phyloP scores from a whole-genome alignment of 2,797 vertebrate genomes.

The Florisuga fusca region DNA sequence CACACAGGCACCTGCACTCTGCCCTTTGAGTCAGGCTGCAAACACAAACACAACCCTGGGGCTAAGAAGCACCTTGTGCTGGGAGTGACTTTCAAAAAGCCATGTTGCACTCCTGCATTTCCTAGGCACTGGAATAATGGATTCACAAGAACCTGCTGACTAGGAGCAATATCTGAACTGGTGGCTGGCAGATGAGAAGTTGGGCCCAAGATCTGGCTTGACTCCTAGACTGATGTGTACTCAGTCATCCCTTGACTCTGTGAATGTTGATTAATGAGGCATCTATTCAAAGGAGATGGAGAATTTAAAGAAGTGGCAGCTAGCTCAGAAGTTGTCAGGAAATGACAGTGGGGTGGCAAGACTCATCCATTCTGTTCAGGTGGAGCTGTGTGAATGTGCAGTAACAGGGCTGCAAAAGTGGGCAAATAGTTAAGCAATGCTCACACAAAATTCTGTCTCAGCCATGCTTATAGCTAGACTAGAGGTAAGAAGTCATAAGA shows the following conservation, averaged over 20 bases:
- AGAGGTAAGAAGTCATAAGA: not conserved
- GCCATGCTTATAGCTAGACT: not conserved
- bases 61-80: not conserved
- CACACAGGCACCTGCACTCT: not conserved
- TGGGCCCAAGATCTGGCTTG: not conserved
- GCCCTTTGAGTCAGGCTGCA: not conserved
- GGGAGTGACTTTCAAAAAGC: not conserved
- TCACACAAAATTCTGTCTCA: not conserved
- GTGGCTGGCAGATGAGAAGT: not conserved
- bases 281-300: not conserved
- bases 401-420: not conserved
- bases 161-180: not conserved
- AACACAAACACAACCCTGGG: not conserved
- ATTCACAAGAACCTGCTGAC: not conserved
- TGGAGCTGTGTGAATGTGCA: fast-evolving
- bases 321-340: not conserved
- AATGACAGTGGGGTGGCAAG: not conserved
- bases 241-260: not conserved
- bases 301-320: not conserved
- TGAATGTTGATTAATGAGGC: not conserved
- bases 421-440: not conserved
- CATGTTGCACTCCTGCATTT: fast-evolving
- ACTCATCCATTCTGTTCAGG: not conserved
- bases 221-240: not conserved
- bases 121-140: fast-evolving